These are phyloP conservation scores for Gymnocephalus cernua DNA, from an alignment of 2,113 vertebrate genomes.

Conservation along the genomic window DNA sequence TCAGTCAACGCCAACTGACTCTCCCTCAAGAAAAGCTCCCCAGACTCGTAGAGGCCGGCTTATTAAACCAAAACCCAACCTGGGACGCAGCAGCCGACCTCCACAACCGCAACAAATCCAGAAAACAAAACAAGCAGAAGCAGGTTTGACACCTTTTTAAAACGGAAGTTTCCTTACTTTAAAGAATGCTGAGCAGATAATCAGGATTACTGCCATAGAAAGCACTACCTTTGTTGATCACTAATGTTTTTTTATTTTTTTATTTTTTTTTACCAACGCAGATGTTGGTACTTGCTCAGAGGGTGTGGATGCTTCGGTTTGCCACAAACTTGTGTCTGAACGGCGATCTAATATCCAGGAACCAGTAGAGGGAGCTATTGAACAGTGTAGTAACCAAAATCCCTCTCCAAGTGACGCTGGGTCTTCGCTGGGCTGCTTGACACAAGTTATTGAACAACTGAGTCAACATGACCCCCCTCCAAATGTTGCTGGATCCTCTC, in stretches of 20 bases:
- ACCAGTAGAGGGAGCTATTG: constrained; percentile 33
- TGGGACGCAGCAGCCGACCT: constrained; percentile 29
- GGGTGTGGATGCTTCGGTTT: background rate
- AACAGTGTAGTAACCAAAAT: too few relatives aligned
- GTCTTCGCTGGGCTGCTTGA: background rate
- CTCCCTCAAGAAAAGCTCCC: constrained; percentile 29
- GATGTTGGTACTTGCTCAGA: constrained; percentile 5
- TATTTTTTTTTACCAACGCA: background rate
- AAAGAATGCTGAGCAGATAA: background rate
- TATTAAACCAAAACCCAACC: constrained; percentile 76
- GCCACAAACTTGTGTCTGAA: constrained; percentile 1
- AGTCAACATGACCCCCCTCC: background rate
- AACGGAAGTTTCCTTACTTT: background rate
- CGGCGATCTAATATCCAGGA: background rate
- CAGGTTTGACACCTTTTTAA: constrained; percentile 43
- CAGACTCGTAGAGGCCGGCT: constrained; percentile 56
- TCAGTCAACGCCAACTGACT: background rate
- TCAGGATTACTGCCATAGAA: background rate
- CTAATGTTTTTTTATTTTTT: background rate
- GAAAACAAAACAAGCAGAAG: background rate
- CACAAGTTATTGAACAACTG: constrained; percentile 4
- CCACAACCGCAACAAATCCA: constrained; percentile 12
- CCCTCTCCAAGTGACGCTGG: background rate
- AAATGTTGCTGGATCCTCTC: constrained; percentile 3
- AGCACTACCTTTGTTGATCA: background rate